phyloP scores from a whole-genome alignment of 2,797 vertebrate genomes.

The Crocidura indochinensis region DNA sequence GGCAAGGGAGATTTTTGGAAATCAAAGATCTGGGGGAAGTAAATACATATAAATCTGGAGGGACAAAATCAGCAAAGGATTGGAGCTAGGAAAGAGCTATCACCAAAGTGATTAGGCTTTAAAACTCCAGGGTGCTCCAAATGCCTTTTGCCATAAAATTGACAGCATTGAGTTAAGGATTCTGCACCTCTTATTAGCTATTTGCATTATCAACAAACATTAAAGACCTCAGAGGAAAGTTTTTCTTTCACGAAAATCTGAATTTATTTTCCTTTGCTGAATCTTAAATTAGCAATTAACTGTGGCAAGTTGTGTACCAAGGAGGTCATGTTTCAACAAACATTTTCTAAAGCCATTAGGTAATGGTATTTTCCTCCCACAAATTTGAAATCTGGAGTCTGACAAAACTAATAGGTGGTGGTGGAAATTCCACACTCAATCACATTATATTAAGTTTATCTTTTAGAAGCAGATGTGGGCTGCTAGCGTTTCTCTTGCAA shows the following conservation, averaged over 20 bases:
- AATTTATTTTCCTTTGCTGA: neutral
- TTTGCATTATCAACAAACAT: neutral
- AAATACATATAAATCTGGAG: neutral
- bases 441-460: conserved; percentile 60
- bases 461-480: conserved; percentile 51
- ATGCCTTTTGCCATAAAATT: conserved; percentile 21
- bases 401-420: neutral
- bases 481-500: conserved; percentile 21
- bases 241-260: neutral
- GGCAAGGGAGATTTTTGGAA: neutral
- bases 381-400: neutral
- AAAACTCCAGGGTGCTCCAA: conserved; percentile 47
- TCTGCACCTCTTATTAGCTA: neutral
- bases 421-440: neutral
- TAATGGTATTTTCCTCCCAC: neutral
- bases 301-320: neutral
- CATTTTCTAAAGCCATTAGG: neutral
- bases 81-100: conserved; percentile 17
- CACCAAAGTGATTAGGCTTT: neutral
- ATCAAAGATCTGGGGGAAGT: neutral
- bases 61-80: neutral
- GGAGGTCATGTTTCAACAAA: neutral
- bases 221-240: neutral
- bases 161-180: neutral
- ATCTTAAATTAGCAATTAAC: neutral